Evolutionary conservation across 2,797 vertebrate genomes (phyloP), one percentile per base, ranked within the genome.

Genomic region (Oreortyx pictus): DNA sequence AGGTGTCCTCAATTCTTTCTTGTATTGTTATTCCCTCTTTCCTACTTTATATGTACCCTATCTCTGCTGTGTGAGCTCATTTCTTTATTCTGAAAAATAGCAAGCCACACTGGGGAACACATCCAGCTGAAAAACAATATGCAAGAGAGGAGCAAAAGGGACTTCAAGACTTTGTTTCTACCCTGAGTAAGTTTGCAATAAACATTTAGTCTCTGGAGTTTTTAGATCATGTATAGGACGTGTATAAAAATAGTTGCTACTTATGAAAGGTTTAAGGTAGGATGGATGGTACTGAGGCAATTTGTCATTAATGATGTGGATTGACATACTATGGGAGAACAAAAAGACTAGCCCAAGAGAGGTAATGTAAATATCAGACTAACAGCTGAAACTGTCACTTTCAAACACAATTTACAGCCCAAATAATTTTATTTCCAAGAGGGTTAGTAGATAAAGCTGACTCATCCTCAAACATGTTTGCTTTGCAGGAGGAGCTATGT

Each of bases 351-450:
- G n/a, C 18, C 59, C 54, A 35, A 65, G 27, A 59, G 37, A 71
- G 46, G 37, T 88, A 82, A 85, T 52, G 60, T 37, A 22, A 72
- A 89, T 86, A 50, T 62, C 70, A 83, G 54, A 71, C 29, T 77
- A 82, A 74, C 46, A 72, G 54, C 76, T 93, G 70, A 86, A 85
- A 85, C 37, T 67, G 75, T 57, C 86, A 52, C 50, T 93, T 94
- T 72, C 6, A 33, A 64, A 72, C 29, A 74, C 83, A 85, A 94
- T 35, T 96, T 82, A 94, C 70, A 70, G 87, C 35, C 62, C 62
- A 92, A 89, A 73, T 11, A 78, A 31, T 91, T 93, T 91, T 78
- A 91, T 75, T 93, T 93, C 66, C 43, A 73, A 68, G 29, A 89
- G 11, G 25, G 60, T 83, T 70, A 72, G 59, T 43, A 86, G 66